These are phyloP conservation scores for Agapostemon virescens DNA, from an alignment of 2,888 invertebrate species.

Conservation along the genomic window DNA sequence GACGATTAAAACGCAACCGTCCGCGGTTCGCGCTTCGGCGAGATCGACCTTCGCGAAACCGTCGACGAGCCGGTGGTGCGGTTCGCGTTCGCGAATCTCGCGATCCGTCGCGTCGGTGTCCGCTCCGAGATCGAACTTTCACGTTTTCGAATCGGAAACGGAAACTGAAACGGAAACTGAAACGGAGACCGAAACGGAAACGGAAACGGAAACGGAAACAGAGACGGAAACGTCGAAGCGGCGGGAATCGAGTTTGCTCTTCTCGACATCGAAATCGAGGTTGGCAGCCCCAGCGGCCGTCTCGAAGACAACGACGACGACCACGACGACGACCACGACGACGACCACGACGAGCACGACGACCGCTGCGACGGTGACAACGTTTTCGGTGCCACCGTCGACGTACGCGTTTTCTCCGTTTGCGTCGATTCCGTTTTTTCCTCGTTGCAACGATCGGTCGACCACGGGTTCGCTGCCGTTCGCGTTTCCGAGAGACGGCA, in stretches of 20 bases:
- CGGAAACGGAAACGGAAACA: neutral
- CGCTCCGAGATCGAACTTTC: neutral
- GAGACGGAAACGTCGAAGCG: neutral
- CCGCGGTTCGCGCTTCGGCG: neutral
- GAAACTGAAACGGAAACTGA: conserved; percentile 1
- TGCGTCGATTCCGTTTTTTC: neutral
- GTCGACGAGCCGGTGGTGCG: neutral
- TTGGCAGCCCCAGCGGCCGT: conserved; percentile 6
- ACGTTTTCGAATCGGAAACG: neutral
- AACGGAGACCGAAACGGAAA: neutral
- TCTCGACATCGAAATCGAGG: neutral
- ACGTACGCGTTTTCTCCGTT: neutral
- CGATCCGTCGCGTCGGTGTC: neutral
- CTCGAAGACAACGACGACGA: conserved; percentile 8
- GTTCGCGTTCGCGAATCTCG: neutral
- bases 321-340: conserved; percentile 35
- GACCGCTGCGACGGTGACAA: conserved; percentile 22
- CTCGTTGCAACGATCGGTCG: conserved; percentile 20
- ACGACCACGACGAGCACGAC: conserved; percentile 34
- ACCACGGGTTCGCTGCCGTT: conserved; percentile 27
- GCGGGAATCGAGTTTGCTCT: neutral
- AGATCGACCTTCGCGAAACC: neutral
- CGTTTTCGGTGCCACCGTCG: conserved; percentile 34
- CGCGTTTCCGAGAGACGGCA: neutral
- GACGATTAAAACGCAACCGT: conserved; percentile 16